Conservation (phyloP, 2,113 vertebrate species). For the Turdus rufiventris region DNA sequence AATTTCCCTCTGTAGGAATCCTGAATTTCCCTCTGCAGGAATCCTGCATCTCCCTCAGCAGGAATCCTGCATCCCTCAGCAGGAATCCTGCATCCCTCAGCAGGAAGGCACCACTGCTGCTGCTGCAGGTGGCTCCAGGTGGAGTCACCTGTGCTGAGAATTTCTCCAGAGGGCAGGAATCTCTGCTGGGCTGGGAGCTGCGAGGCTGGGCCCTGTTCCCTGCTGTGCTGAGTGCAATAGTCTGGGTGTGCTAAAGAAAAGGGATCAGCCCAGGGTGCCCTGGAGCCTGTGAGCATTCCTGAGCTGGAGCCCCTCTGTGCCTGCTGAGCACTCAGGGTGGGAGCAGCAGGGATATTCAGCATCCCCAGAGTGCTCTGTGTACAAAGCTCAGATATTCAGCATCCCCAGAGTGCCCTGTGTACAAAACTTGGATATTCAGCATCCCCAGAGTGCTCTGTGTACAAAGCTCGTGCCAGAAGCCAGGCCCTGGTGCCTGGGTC, state of each 20-base stretch:
- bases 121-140: background rate
- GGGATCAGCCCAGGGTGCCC: background rate
- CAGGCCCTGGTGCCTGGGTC: background rate
- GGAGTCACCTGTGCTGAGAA: background rate
- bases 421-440: background rate
- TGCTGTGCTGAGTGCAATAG: background rate
- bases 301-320: background rate
- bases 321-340: background rate
- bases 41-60: background rate
- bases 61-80: too few relatives aligned
- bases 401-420: too few relatives aligned
- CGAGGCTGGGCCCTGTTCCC: background rate
- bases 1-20: too few relatives aligned
- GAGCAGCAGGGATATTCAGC: background rate
- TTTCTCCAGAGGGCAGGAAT: background rate
- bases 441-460: background rate
- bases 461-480: background rate
- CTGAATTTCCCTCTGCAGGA: background rate
- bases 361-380: background rate
- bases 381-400: too few relatives aligned
- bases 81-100: too few relatives aligned
- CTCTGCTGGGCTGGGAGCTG: background rate
- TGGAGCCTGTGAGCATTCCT: rapidly evolving
- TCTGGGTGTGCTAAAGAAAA: background rate
- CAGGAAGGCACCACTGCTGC: background rate